These are phyloP conservation scores for Elaeidobius kamerunicus DNA, from an alignment of 2,888 invertebrate genomes.

Conservation along the genomic window DNA sequence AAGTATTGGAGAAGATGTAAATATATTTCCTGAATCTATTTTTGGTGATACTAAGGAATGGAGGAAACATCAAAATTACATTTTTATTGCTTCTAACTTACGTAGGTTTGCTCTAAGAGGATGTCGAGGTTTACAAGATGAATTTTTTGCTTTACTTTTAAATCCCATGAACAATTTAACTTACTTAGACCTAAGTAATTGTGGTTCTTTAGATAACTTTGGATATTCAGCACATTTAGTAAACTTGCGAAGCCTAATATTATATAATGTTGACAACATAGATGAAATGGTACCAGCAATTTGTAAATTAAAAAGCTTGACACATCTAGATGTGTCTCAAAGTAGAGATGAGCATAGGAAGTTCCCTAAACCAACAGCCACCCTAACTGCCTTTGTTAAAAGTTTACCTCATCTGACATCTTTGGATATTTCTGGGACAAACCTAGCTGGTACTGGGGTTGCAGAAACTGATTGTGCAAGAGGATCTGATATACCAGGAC, in stretches of 20 bases:
- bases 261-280: slow-evolving; percentile 76
- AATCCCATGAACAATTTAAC: slow-evolving; percentile 60
- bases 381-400: slow-evolving; percentile 68
- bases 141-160: slow-evolving; percentile 56
- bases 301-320: slow-evolving; percentile 55
- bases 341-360: slow-evolving; percentile 65
- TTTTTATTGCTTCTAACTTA: slow-evolving; percentile 60
- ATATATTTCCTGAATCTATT: slow-evolving; percentile 21
- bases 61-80: slow-evolving; percentile 51
- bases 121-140: slow-evolving; percentile 51
- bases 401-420: slow-evolving; percentile 73
- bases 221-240: slow-evolving; percentile 64
- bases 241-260: slow-evolving; percentile 68
- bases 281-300: slow-evolving; percentile 62
- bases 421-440: slow-evolving; percentile 94
- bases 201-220: slow-evolving; percentile 61
- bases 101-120: slow-evolving; percentile 58
- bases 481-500: slow-evolving; percentile 81
- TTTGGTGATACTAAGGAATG: slow-evolving; percentile 12
- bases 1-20: slow-evolving; percentile 65
- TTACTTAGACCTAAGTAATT: slow-evolving; percentile 70
- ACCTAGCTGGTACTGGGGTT: slow-evolving; percentile 84
- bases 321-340: slow-evolving; percentile 83
- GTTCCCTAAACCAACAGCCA: slow-evolving; percentile 71
- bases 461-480: slow-evolving; percentile 53